Base-by-base conservation (phyloP, 2,888 invertebrate genomes). In the Apeira syringaria region DNA sequence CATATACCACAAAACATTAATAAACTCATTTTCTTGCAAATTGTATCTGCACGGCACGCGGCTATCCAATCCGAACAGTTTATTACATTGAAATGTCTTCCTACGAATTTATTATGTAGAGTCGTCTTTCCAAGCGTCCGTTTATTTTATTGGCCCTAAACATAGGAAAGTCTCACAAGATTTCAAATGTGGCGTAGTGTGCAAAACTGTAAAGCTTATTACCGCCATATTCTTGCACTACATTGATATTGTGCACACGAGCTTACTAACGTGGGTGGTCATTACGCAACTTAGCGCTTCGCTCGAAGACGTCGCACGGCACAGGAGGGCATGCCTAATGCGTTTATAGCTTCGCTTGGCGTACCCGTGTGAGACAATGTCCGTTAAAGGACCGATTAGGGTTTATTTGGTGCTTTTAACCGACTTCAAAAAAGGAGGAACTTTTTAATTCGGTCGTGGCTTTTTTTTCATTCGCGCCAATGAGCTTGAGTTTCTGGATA, bases 241-340 rank as follows among this genome's bases (percentile, higher is more conserved):
- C 18, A 20, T 24, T 26, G 15, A 6, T 31, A 24, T 10, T 29
- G 50, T 52, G 43, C 32, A 38, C 38, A 35, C 39, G 27, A 30
- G 35, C 38, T 45, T 47, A 47, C 18, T 38, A 28, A 34, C 51
- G 53, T 54, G 52, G 53, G 56, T 56, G 56, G 56, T 43, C 56
- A 47, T 54, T 47, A 47, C 20, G 44, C 37, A 37, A 53, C 46
- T 51, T 47, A 41, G 38, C 40, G 33, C 20, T 15, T 38, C 37
- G 33, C 37, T 32, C 17, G 10, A 10, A 15, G 29, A 8, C n/a
- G n/a, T n/a, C n/a, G n/a, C n/a, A n/a, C n/a, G n/a, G n/a, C n/a
- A 10, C 22, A 9, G 8, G 11, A 28, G 6, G 12, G 26, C 32
- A 13, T 6, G 28, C 20, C 39, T 30, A 34, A 45, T 34, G 44